Base-by-base conservation (phyloP, 2,888 invertebrate species). In the Gymnoscelis rufifasciata region DNA sequence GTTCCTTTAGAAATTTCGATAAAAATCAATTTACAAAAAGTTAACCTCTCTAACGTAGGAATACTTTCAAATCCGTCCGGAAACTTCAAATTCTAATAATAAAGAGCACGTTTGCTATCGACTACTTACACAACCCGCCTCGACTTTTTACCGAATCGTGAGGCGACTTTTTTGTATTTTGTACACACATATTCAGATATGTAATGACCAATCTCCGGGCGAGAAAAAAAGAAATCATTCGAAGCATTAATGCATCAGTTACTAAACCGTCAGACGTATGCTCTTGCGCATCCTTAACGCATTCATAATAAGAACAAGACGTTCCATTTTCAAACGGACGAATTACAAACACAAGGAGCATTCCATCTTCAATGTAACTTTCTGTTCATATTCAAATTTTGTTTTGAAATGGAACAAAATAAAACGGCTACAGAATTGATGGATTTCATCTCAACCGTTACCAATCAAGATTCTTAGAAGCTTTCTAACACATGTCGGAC, bases 201-300 rank as follows among this genome's bases (percentile, higher is more conserved):
- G 43, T 59, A 64, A 69, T 19, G 84, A 83, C 82, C 84, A 83
- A 86, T 86, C 87, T 84, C 83, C 83, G 80, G 77, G 78, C 78
- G 78, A 72, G 68, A 77, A 68, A 79, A 78, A 79, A 81, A 77
- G 66, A 65, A 56, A 78, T 77, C 78, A 78, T 80, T 81, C 74
- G 75, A 74, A 64, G 77, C 79, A 84, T 86, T 84, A 86, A 88
- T 86, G 87, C 87, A 84, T 84, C 83, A 81, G 82, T 83, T 83
- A 86, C 86, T 86, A 87, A 88, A 86, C 83, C 86, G 80, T 80
- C 81, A 72, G 82, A 75, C 78, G 81, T 68, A 83, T 86, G 86
- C 86, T 69, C 82, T 73, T 69, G 80, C 78, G 84, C 84, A 84
- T 86, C 86, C 84, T 83, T 82, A 77, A 73, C 78, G 77, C 78